Conservation (phyloP, 2,888 invertebrate species). For the Drosophila parthenogenetica region DNA sequence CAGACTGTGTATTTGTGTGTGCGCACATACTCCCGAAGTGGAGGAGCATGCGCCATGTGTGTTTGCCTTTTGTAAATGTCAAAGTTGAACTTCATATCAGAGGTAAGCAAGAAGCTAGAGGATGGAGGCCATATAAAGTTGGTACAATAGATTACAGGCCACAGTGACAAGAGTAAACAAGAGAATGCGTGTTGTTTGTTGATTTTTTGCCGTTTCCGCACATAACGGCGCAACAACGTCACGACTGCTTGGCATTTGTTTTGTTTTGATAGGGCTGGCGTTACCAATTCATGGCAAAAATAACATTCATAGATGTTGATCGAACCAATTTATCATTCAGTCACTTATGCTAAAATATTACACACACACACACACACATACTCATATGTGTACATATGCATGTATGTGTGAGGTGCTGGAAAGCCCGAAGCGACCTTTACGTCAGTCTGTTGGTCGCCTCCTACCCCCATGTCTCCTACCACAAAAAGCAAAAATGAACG, state of each 20-base stretch:
- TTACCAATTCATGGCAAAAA: conserved; percentile 4
- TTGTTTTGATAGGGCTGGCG: conserved; percentile 37
- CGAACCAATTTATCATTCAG: conserved; percentile 34
- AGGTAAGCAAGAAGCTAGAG: conserved; percentile 6
- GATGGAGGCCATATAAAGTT: conserved; percentile 2
- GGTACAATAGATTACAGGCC: conserved; percentile 26
- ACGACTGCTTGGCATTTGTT: conserved; percentile 30
- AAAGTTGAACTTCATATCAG: conserved; percentile 65
- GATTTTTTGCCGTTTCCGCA: conserved; percentile 41
- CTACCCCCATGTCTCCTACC: background rate
- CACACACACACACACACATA: conserved; percentile 3
- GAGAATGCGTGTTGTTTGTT: conserved; percentile 36
- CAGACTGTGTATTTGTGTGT: conserved; percentile 1
- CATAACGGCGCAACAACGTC: conserved; percentile 36
- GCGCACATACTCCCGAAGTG: conserved; percentile 27
- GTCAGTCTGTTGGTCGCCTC: conserved; percentile 35
- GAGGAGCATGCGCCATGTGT: conserved; percentile 63
- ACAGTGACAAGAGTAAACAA: conserved; percentile 40
- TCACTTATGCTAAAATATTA: conserved; percentile 11
- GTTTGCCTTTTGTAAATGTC: conserved; percentile 58
- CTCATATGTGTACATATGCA: background rate
- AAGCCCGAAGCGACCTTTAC: conserved; percentile 49
- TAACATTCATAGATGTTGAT: conserved; percentile 9
- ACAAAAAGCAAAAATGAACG: conserved; percentile 15
- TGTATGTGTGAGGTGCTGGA: conserved; percentile 29